phyloP scores from a whole-genome alignment of 2,113 vertebrate species.

The Ovibos moschatus region DNA sequence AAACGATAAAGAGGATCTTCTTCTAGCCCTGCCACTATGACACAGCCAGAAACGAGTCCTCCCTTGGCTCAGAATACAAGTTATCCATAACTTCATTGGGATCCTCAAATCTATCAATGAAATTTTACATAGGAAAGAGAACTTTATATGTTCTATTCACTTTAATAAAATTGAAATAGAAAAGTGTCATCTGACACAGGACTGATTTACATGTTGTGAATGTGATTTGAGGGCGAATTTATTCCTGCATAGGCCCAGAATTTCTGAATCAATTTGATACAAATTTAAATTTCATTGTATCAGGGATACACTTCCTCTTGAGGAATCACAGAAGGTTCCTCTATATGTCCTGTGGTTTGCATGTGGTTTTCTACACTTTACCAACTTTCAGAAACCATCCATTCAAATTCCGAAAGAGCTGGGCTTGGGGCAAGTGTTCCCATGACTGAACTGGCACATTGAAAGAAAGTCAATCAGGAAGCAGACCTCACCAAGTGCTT shows the following conservation, averaged over 20 bases:
- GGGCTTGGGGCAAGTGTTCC: slow-evolving; percentile 29
- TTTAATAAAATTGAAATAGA: slow-evolving; percentile 38
- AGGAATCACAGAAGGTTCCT: slow-evolving; percentile 51
- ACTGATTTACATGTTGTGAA: slow-evolving; percentile 35
- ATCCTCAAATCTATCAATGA: slow-evolving; percentile 29
- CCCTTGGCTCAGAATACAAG: slow-evolving; percentile 18
- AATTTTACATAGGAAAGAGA: slow-evolving; percentile 1
- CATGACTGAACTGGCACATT: slow-evolving; percentile 37
- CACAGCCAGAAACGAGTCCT: slow-evolving; percentile 1
- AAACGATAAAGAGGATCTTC: background rate
- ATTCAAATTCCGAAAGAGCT: slow-evolving; percentile 41
- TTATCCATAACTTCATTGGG: background rate
- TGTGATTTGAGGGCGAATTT: background rate
- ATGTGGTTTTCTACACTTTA: slow-evolving; percentile 27
- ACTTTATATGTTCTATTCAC: slow-evolving; percentile 28
- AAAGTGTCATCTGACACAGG: slow-evolving; percentile 8
- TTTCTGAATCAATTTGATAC: slow-evolving; percentile 39
- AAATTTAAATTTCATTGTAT: slow-evolving; percentile 16
- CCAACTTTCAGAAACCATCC: slow-evolving; percentile 32
- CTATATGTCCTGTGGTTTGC: slow-evolving; percentile 44
- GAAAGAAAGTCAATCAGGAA: slow-evolving; percentile 30
- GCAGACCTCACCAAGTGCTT: slow-evolving; percentile 47
- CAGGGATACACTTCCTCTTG: slow-evolving; percentile 30
- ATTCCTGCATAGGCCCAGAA: slow-evolving; percentile 45
- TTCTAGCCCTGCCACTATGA: background rate